Base-by-base conservation (phyloP, 2,113 vertebrate species). In the Bambusicola thoracicus region DNA sequence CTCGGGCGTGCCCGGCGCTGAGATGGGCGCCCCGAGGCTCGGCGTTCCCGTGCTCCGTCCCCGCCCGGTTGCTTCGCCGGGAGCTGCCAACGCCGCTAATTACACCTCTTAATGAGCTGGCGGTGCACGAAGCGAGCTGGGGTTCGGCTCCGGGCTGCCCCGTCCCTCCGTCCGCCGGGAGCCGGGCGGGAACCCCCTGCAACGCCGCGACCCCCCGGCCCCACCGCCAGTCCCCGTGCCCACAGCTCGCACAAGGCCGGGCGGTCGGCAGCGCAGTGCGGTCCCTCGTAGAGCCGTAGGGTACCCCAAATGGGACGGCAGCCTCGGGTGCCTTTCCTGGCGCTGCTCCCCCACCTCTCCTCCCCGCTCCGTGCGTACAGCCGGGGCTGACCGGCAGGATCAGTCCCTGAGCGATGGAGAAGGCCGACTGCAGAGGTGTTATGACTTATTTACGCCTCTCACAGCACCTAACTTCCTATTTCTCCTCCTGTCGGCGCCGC, bases 81-180 rank as follows among this genome's bases (percentile, higher is more conserved):
- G 34, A 56, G 49, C 48, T 15, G 18, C 86, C 25, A 40, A 8
- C 17, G 14, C 43, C 7, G 14, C 61, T 94, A 85, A 92, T 94
- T 85, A 49, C 70, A 40, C 48, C 68, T 44, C 18, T 8, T 94
- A 70, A 87, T 70, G 70, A 87, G 9, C 66, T 63, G 82, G 93
- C 81, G 4, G 69, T 49, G 13, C 67, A 46, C 27, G 62, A 79
- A 72, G 62, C 5, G 7, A 21, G 12, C 21, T 32, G 3, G n/a
- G 13, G 5, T 16, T 29, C 10, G 56, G 69, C 75, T 11, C 15
- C 5, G 87, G 66, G 38, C 1, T 20, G 49, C 41, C 51, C 30
- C 34, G 13, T 53, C 11, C 59, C 78, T 51, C 21, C 67, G 2
- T 29, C 51, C 51, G 5, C 51, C 27, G 27, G 51, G 51, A 29